Base-by-base conservation (phyloP, 2,797 vertebrate species). In the Malacoctenus gilli region DNA sequence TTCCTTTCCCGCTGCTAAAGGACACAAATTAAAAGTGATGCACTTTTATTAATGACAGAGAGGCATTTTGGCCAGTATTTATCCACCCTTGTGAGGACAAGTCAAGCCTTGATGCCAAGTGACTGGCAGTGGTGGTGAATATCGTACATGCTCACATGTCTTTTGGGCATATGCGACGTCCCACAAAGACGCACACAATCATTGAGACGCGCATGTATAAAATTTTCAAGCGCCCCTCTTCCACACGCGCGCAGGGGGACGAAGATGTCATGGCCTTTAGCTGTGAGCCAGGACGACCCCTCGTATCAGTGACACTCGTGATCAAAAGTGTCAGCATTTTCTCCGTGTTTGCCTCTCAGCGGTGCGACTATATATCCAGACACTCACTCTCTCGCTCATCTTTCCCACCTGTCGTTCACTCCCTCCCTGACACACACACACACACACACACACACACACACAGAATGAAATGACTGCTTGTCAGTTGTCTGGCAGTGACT, bases 241-340 rank as follows among this genome's bases (percentile, higher is more conserved):
- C 40, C 38, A 25, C 19, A 28, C 38, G 70, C 31, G n/a, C n/a
- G n/a, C n/a, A n/a, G n/a, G n/a, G n/a, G n/a, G n/a, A n/a, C n/a
- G n/a, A n/a, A 67, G 41, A 75, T 66, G 59, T 54, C 72, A 49
- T 58, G 63, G 62, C 54, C 70, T 85, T 83, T 78, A 74, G 50
- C 61, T 62, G 62, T 31, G 54, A 49, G 59, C 52, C 55, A 55
- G 28, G 37, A 59, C 46, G 15, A 15, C 34, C n/a, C 34, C 47
- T 65, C 68, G 68, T 81, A 78, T 84, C 77, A 5, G 53, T 85
- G 76, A 83, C 78, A 78, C 64, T 34, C n/a, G 56, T 64, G 53
- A 79, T 79, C 68, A 70, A 63, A 81, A 53, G 71, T 70, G 77
- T 86, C 84, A 86, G 78, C 82, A 32, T 58, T 79, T 85, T 72